Conservation (phyloP, 2,113 vertebrate species). For the Halcyon malimbica region DNA sequence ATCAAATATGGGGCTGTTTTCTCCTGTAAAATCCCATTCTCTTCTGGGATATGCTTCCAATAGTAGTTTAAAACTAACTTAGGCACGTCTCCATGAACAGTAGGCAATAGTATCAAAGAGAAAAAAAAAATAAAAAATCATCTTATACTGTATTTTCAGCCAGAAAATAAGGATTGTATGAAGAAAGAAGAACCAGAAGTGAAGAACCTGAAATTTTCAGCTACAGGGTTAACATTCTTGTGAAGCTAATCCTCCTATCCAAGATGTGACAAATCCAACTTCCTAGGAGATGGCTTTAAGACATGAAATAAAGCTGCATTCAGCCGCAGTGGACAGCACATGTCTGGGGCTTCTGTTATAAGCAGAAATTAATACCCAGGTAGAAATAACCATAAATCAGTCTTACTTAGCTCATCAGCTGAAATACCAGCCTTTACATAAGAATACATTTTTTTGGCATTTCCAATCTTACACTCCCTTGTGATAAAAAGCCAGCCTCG, state of each 20-base stretch:
- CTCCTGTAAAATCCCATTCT: background rate
- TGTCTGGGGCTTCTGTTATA: conserved; percentile 46
- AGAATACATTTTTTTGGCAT: conserved; percentile 34
- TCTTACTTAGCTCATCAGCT: conserved; percentile 69
- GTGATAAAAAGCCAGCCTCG: conserved; percentile 5
- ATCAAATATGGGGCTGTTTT: background rate
- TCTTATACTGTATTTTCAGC: background rate
- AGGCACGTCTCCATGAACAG: background rate
- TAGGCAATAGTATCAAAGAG: background rate
- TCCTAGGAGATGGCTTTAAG: conserved; percentile 43
- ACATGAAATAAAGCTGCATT: conserved; percentile 37
- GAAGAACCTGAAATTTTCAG: background rate
- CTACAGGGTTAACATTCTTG: background rate
- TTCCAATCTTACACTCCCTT: conserved; percentile 1
- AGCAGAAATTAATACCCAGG: conserved; percentile 74
- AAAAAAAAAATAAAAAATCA: rapidly evolving
- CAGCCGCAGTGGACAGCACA: conserved; percentile 26
- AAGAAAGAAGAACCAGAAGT: background rate
- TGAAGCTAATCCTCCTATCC: conserved; percentile 31
- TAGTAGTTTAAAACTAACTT: background rate
- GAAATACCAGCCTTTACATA: conserved; percentile 67
- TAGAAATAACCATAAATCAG: conserved; percentile 72
- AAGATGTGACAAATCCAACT: conserved; percentile 58
- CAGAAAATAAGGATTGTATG: background rate
- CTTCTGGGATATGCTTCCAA: background rate